Evolutionary conservation across 2,797 vertebrate genomes (phyloP), one percentile per base, ranked within the genome.

Genomic region (Todus mexicanus): DNA sequence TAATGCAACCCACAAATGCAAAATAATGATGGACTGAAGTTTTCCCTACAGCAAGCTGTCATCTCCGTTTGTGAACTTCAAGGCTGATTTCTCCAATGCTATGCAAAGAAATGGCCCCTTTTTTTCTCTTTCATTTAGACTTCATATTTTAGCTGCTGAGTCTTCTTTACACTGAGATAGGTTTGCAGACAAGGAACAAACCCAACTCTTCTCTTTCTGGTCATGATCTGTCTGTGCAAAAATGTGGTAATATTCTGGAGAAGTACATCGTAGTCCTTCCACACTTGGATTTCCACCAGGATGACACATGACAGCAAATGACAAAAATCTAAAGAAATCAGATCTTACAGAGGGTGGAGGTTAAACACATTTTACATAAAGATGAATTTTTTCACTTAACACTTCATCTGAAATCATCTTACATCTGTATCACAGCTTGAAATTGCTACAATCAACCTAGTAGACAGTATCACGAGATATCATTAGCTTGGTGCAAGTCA

Each of bases 21-120:
- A 92, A 94, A 93, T 95, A 93, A 93, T 90, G 92, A 95, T 79
- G 80, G 93, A 87, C 66, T 86, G 80, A 94, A 93, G 91, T 77
- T 84, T 87, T 85, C 87, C 92, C 89, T 94, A 84, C 91, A 94
- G 93, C 51, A 1, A 95, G 68, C 73, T 95, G 90, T 93, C 95
- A 93, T 85, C 45, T 89, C 72, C 18, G 51, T 86, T 95, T 93
- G 77, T 82, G 80, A 93, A 73, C 45, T 51, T 64, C 27, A 70
- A 94, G 61, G 43, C 45, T 94, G 85, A 95, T 95, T 91, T 94
- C 61, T 50, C 48, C 54, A 68, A 54, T 0, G 2, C 74, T 92
- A 91, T 13, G 45, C 86, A 94, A 92, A 93, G 74, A 69, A 83
- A 86, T 1, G 1, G n/a, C 11, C 25, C 12, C 33, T 64, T 82